These are phyloP conservation scores for Lateolabrax maculatus DNA, from an alignment of 2,797 vertebrate genomes.

Conservation along the genomic window DNA sequence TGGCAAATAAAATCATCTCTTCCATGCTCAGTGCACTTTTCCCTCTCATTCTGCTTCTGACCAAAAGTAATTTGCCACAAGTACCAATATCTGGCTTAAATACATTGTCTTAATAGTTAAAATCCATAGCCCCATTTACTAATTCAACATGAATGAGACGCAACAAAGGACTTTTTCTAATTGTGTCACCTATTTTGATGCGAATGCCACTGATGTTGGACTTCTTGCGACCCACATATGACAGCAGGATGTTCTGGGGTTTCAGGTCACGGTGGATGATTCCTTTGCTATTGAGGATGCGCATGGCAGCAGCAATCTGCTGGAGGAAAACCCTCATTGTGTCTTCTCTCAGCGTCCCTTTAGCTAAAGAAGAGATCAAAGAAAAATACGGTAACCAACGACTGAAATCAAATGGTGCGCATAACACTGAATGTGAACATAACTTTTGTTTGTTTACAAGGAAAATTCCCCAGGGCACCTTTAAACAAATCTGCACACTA, in stretches of 20 bases:
- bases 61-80: too few species aligned
- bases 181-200: slow-evolving; percentile 93
- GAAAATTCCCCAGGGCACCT: neutral
- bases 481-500: neutral
- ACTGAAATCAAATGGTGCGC: neutral
- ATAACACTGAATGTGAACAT: neutral
- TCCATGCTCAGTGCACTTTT: neutral
- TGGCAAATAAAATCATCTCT: neutral
- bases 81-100: too few species aligned
- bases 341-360: slow-evolving; percentile 96
- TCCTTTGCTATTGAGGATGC: slow-evolving; percentile 94
- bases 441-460: neutral
- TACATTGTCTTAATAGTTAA: too few species aligned
- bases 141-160: neutral
- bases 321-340: slow-evolving; percentile 96
- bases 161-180: neutral
- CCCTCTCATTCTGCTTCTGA: neutral
- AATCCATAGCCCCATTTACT: too few species aligned
- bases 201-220: slow-evolving; percentile 92
- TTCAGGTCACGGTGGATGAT: slow-evolving; percentile 97
- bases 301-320: slow-evolving; percentile 97
- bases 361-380: slow-evolving; percentile 81
- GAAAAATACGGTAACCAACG: neutral
- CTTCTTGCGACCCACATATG: slow-evolving; percentile 91
- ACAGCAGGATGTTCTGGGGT: slow-evolving; percentile 96